A percentile compares a stretch with the other conserved stretches of the same genome.
These are phyloP conservation scores for Hyla sarda DNA, from an alignment of 2,113 vertebrate species.

Conservation along the genomic window DNA sequence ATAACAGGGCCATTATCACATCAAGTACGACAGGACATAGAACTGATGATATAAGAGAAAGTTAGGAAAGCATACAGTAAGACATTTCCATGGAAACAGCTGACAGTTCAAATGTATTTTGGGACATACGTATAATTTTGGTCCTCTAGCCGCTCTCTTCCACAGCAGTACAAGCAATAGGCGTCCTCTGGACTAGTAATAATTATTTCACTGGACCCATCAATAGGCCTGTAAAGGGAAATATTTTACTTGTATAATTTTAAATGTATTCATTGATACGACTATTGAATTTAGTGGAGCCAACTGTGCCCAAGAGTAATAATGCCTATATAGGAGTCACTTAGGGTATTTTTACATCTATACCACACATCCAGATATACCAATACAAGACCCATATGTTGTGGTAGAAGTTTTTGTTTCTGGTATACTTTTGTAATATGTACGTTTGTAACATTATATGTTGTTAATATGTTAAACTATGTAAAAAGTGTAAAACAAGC, in stretches of 20 bases:
- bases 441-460: too few species aligned
- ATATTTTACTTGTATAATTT: neutral
- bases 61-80: neutral
- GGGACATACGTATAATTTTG: slow-evolving; percentile 32
- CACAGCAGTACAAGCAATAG: slow-evolving; percentile 56
- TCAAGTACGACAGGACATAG: too few species aligned
- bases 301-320: neutral
- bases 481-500: too few species aligned
- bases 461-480: too few species aligned
- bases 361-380: too few species aligned
- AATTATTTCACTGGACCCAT: slow-evolving; percentile 49
- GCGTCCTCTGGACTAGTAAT: slow-evolving; percentile 61
- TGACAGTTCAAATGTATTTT: neutral
- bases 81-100: neutral
- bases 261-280: too few species aligned
- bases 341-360: too few species aligned
- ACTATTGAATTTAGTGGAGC: neutral
- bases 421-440: too few species aligned
- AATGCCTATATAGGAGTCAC: neutral
- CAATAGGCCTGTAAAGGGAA: slow-evolving; percentile 67
- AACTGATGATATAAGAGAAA: too few species aligned
- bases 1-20: too few species aligned
- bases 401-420: too few species aligned
- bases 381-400: too few species aligned
- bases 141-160: slow-evolving; percentile 44